Evolutionary conservation across 2,888 invertebrate species (phyloP), one percentile per base, ranked within the genome.

Genomic region (Schrankia costaestrigalis): DNA sequence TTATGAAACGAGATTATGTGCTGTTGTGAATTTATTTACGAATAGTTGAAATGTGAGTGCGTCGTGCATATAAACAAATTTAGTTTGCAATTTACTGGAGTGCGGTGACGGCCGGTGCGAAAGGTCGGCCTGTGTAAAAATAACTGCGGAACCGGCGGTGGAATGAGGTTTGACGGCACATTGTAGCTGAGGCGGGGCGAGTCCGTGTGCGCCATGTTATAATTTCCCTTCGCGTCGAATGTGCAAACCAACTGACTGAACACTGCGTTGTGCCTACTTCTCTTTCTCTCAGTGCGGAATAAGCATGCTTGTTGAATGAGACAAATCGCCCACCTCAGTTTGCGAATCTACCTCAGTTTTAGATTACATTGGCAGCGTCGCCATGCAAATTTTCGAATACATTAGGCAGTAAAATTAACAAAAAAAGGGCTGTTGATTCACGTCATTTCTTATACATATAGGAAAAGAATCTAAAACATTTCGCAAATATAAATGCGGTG

Each of bases 91-190:
- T n/a, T n/a, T 69, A 69, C 67, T 73, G 73, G 74, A 83, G 84
- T 85, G 84, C 75, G 76, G 82, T 85, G 81, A 82, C 79, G 80
- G 84, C 74, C 82, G 86, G 83, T 87, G 86, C 85, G 84, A 86
- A 85, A 86, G 86, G 85, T 86, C 84, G 85, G 81, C 70, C 79
- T 82, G 86, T 85, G 87, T 87, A 87, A 86, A 87, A 86, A 87
- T 87, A 87, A 85, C 85, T 83, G 85, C 87, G 86, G 85, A 85
- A 86, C 81, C 81, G 79, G 79, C 81, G 74, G 77, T 80, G 86
- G 86, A 85, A 85, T 85, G 86, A 85, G 84, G 84, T 85, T 86
- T 83, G 86, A 85, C 85, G 84, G 84, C 84, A 81, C 84, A 83
- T 78, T 84, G 85, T 85, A 81, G 79, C 75, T 67, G 78, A 84